phyloP scores from a whole-genome alignment of 1,140 invertebrate genomes.

The Drosophila tristis region DNA sequence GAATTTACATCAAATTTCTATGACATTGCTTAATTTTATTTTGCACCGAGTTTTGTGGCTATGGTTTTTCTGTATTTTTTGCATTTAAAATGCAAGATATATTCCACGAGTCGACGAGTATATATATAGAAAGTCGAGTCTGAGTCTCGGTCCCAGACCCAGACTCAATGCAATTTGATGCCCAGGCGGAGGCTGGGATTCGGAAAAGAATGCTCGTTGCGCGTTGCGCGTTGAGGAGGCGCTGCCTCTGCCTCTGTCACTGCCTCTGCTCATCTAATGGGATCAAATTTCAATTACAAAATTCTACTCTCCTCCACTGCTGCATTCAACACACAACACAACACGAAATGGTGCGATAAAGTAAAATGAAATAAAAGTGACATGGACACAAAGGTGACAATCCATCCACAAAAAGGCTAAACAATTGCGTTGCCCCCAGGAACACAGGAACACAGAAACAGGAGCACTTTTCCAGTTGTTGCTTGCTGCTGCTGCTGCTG shows the following conservation, averaged over 20 bases:
- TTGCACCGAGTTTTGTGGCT: conserved; percentile 3
- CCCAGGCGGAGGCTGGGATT: conserved; percentile 21
- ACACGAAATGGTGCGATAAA: conserved; percentile 39
- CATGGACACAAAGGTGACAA: conserved; percentile 78
- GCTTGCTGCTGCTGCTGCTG: conserved; percentile 1
- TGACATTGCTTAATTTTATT: conserved; percentile 62
- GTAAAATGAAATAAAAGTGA: conserved; percentile 69
- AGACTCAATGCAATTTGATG: conserved; percentile 46
- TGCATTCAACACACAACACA: conserved; percentile 25
- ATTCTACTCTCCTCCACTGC: conserved; percentile 48
- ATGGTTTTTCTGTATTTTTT: too few relatives aligned
- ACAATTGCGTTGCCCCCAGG: conserved; percentile 64
- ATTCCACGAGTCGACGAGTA: background rate
- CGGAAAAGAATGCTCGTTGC: conserved; percentile 41
- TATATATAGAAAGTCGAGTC: background rate
- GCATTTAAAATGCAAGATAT: conserved; percentile 5
- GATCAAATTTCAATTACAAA: conserved; percentile 83
- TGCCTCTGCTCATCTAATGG: conserved; percentile 66
- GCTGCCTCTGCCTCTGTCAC: conserved; percentile 15
- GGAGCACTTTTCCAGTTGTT: conserved; percentile 53
- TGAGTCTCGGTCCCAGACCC: conserved; percentile 22
- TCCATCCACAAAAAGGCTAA: conserved; percentile 77
- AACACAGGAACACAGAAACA: conserved; percentile 28
- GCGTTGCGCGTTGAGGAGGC: background rate
- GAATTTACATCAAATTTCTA: conserved; percentile 78